Percentiles rank a stretch among this genome's conserved stretches.
phyloP scores from a whole-genome alignment of 2,113 vertebrate species.

The Gila orcuttii region DNA sequence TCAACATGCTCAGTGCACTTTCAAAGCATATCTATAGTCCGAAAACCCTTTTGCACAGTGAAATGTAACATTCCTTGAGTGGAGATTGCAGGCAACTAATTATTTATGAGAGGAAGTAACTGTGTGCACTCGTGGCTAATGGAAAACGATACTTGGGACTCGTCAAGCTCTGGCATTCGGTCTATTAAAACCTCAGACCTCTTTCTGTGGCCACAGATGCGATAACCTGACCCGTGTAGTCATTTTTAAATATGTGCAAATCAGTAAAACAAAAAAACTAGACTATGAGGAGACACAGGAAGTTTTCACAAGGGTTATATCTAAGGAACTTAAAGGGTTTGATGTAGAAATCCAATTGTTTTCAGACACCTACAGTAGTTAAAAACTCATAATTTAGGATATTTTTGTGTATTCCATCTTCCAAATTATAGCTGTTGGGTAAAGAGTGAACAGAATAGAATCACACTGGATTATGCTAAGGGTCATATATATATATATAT shows the following conservation, averaged over 20 bases:
- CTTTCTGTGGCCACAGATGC: neutral
- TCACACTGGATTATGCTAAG: neutral
- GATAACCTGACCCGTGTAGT: neutral
- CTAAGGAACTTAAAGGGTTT: neutral
- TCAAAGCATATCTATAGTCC: neutral
- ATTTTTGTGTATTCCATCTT: neutral
- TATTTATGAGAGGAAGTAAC: constrained; percentile 43
- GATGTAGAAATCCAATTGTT: neutral
- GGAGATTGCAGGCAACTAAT: constrained; percentile 31
- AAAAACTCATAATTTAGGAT: neutral
- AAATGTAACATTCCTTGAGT: constrained; percentile 25
- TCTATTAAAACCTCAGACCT: neutral
- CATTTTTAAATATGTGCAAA: neutral
- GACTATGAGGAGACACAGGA: neutral
- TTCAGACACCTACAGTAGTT: neutral
- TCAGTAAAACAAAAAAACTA: neutral
- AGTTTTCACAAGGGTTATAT: neutral
- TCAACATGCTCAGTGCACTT: neutral
- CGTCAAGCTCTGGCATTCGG: constrained; percentile 3
- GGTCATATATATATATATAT: too few relatives aligned
- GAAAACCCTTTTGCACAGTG: neutral
- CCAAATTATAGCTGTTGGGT: neutral
- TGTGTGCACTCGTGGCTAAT: constrained; percentile 17
- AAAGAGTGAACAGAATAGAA: neutral
- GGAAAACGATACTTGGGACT: constrained; percentile 34